phyloP scores from a whole-genome alignment of 2,113 vertebrate species.

The Bagarius yarrelli region DNA sequence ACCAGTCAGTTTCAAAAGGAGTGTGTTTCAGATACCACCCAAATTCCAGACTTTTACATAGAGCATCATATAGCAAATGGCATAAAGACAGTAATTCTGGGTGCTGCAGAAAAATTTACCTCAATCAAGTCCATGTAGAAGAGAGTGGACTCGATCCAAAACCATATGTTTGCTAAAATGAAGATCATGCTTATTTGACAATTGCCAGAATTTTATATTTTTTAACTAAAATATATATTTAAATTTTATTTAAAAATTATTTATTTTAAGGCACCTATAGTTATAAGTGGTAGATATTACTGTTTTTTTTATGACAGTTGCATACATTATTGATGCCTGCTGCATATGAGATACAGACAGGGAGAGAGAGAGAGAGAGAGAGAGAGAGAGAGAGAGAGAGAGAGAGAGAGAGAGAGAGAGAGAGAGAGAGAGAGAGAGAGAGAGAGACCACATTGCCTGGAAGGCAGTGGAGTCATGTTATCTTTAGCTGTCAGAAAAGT shows the following conservation, averaged over 20 bases:
- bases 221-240: too few species aligned
- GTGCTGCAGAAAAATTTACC: neutral
- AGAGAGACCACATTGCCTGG: conserved; percentile 22
- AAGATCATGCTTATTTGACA: too few species aligned
- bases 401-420: too few species aligned
- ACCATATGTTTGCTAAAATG: neutral
- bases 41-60: neutral
- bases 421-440: neutral
- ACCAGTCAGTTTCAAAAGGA: neutral
- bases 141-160: neutral
- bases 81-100: neutral
- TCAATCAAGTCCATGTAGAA: neutral
- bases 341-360: neutral
- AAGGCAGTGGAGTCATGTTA: conserved; percentile 51
- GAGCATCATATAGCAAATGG: neutral
- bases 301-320: neutral
- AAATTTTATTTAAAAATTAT: too few species aligned
- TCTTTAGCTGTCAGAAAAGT: conserved; percentile 18
- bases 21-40: neutral
- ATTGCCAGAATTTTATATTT: too few species aligned
- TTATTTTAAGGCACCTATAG: neutral
- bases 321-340: neutral
- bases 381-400: too few species aligned
- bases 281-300: neutral
- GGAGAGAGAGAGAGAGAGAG: too few species aligned